These are phyloP conservation scores for Nesidiocoris tenuis DNA, from an alignment of 2,888 invertebrate genomes.

Conservation along the genomic window DNA sequence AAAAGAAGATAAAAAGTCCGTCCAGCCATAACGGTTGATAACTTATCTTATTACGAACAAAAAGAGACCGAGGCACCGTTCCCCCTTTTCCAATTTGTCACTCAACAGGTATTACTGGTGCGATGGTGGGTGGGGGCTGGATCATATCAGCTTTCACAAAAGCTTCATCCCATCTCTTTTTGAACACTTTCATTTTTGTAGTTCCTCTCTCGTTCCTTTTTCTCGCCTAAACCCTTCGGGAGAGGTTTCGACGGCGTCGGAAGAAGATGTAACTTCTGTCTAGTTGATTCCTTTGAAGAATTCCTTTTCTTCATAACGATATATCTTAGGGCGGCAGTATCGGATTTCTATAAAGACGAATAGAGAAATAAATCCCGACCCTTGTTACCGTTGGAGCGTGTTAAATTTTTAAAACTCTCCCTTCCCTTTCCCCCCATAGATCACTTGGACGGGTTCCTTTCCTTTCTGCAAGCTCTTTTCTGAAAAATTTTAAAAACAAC, in stretches of 20 bases:
- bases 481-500: too few relatives aligned
- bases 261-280: not conserved
- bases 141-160: conserved; percentile 6
- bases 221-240: not conserved
- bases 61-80: not conserved
- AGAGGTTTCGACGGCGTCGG: not conserved
- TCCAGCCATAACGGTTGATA: conserved; percentile 10
- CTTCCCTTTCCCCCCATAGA: too few relatives aligned
- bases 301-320: not conserved
- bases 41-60: conserved; percentile 11
- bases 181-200: not conserved
- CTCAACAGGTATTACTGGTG: conserved; percentile 7
- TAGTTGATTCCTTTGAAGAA: not conserved
- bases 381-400: too few relatives aligned
- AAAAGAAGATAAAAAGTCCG: not conserved
- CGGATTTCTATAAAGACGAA: too few relatives aligned
- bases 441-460: too few relatives aligned
- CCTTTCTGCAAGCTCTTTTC: too few relatives aligned
- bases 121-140: not conserved
- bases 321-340: not conserved
- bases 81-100: conserved; percentile 11
- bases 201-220: not conserved
- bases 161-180: not conserved
- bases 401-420: too few relatives aligned
- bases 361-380: too few relatives aligned